Evolutionary conservation across 2,113 vertebrate genomes (phyloP).

Genomic region (Gallinago undulata): DNA sequence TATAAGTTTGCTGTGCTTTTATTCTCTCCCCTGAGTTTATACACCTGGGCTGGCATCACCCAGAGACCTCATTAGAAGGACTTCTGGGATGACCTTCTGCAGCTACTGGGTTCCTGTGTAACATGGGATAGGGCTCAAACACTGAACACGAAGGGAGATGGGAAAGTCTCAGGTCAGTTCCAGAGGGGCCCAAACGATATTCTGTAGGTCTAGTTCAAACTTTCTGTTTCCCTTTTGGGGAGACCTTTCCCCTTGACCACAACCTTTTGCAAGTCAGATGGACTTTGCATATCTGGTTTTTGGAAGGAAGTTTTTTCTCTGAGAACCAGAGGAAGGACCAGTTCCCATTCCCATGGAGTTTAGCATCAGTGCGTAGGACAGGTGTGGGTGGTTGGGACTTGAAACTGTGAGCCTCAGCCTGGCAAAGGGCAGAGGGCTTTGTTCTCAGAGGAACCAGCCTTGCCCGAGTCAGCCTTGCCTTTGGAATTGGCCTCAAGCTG

Average conservation of each 20-base stretch:
- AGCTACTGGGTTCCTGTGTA: neutral
- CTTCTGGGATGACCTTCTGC: neutral
- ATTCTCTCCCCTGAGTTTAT: neutral
- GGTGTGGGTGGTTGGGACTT: neutral
- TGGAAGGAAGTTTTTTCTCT: neutral
- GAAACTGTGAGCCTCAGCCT: neutral
- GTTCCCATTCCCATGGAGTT: neutral
- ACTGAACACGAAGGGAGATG: neutral
- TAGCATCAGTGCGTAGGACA: neutral
- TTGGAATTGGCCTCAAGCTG: neutral
- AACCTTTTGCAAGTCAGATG: neutral
- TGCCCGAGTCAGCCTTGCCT: neutral
- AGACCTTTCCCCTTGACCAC: neutral
- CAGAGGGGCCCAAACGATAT: neutral
- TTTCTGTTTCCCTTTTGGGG: neutral
- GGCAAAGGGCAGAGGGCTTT: neutral
- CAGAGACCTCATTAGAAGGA: neutral
- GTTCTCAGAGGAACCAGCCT: neutral
- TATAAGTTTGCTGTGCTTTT: neutral
- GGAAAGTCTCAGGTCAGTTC: neutral
- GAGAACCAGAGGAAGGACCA: neutral
- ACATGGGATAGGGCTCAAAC: accelerated
- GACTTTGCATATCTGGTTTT: neutral
- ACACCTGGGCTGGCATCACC: neutral
- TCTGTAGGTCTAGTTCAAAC: neutral